phyloP scores from a whole-genome alignment of 2,797 vertebrate genomes.

The Microctenopoma stevenorrisi region DNA sequence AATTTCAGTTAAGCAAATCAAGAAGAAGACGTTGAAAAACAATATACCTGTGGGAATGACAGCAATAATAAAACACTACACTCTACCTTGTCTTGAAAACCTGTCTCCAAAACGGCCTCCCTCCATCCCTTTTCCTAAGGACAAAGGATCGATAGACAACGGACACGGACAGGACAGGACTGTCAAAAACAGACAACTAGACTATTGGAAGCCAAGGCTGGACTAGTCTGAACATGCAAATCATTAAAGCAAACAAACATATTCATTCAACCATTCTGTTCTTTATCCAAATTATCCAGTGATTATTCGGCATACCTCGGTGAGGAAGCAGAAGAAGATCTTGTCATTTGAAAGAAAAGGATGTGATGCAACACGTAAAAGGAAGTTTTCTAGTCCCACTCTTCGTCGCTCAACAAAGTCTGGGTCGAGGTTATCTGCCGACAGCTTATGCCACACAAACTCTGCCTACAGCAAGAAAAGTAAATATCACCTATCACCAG shows the following conservation, averaged over 20 bases:
- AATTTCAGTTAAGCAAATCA: not conserved
- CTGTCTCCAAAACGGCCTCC: slow-evolving; percentile 93
- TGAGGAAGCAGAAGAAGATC: slow-evolving; percentile 93
- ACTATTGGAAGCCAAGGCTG: not conserved
- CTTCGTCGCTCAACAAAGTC: slow-evolving; percentile 97
- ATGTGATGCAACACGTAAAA: slow-evolving; percentile 94
- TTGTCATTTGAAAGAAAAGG: slow-evolving; percentile 91
- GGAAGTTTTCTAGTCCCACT: slow-evolving; percentile 96
- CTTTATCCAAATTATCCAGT: too few species aligned
- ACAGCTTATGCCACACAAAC: slow-evolving; percentile 98
- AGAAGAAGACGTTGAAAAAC: not conserved
- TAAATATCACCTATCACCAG: not conserved
- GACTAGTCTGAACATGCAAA: not conserved
- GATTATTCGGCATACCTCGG: slow-evolving; percentile 58
- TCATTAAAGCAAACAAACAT: too few species aligned
- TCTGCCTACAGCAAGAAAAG: slow-evolving; percentile 86
- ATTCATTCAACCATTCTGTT: too few species aligned
- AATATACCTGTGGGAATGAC: not conserved
- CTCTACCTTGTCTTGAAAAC: slow-evolving; percentile 95
- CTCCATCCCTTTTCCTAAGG: slow-evolving; percentile 94
- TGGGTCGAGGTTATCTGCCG: slow-evolving; percentile 98
- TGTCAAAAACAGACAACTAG: not conserved
- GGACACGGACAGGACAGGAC: slow-evolving; percentile 6
- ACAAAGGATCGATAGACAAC: slow-evolving; percentile 32
- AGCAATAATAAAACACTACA: not conserved